A percentile compares a stretch with the other conserved stretches of the same genome.
Conservation (phyloP, 1,140 invertebrate species). For the Thrips palmi region DNA sequence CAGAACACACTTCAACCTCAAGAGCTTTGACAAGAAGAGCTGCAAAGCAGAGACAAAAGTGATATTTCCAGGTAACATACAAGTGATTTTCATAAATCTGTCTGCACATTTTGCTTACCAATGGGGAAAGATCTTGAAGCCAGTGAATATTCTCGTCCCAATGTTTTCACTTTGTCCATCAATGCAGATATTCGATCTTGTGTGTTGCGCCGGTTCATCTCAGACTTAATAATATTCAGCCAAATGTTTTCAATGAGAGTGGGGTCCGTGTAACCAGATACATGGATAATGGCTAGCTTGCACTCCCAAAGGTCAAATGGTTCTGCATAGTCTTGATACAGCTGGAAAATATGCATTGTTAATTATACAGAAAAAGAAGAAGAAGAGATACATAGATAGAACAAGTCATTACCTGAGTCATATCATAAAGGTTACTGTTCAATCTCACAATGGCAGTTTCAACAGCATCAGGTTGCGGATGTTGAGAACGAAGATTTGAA, state of each 20-base stretch:
- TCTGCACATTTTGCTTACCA: constrained; percentile 24
- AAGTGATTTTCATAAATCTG: background rate
- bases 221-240: constrained; percentile 42
- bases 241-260: constrained; percentile 55
- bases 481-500: constrained; percentile 25
- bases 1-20: constrained; percentile 50
- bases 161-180: constrained; percentile 48
- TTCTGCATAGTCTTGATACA: constrained; percentile 71
- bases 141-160: constrained; percentile 51
- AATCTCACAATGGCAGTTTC: constrained; percentile 24
- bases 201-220: constrained; percentile 4
- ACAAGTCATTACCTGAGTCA: constrained; percentile 25
- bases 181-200: constrained; percentile 19
- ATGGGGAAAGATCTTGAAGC: constrained; percentile 58
- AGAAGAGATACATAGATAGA: background rate
- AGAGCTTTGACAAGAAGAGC: constrained; percentile 52
- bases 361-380: constrained; percentile 7
- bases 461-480: constrained; percentile 22
- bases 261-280: constrained; percentile 61
- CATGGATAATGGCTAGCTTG: constrained; percentile 68
- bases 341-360: constrained; percentile 30
- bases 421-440: constrained; percentile 33
- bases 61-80: too few relatives aligned
- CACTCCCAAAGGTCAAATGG: constrained; percentile 67
- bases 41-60: constrained; percentile 27